Percentiles rank a stretch among this genome's conserved stretches.
phyloP scores from a whole-genome alignment of 2,888 invertebrate genomes.

The Congeria kusceri region DNA sequence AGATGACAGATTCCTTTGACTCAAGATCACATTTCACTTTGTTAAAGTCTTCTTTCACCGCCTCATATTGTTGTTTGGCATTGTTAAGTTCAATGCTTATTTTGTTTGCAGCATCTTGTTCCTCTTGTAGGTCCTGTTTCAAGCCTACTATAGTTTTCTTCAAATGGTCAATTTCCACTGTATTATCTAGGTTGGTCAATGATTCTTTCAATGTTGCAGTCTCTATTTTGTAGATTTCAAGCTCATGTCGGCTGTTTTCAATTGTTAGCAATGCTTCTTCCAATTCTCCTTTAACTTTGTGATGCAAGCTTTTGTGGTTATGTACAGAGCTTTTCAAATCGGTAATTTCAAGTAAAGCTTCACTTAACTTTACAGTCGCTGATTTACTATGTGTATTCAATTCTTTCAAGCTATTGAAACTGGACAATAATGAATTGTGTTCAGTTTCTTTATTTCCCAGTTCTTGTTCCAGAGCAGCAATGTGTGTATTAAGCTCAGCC shows the following conservation, averaged over 20 bases:
- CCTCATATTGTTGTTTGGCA: slow-evolving; percentile 14
- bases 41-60: slow-evolving; percentile 26
- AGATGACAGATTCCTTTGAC: slow-evolving; percentile 9
- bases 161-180: neutral
- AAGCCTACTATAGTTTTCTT: slow-evolving; percentile 6
- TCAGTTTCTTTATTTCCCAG: slow-evolving; percentile 15
- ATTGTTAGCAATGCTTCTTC: slow-evolving; percentile 40
- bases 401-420: slow-evolving; percentile 3
- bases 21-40: slow-evolving; percentile 18
- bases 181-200: slow-evolving; percentile 24
- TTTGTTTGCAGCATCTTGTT: no score
- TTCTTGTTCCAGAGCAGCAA: slow-evolving; percentile 41
- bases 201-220: slow-evolving; percentile 31
- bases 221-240: slow-evolving; percentile 40
- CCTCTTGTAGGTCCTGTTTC: neutral
- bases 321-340: slow-evolving; percentile 68
- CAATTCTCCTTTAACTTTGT: slow-evolving; percentile 66
- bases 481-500: neutral
- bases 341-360: slow-evolving; percentile 63
- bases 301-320: slow-evolving; percentile 66
- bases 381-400: neutral
- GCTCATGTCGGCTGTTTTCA: slow-evolving; percentile 40
- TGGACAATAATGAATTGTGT: neutral
- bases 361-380: slow-evolving; percentile 37
- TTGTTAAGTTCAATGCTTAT: no score